These are phyloP conservation scores for Copsychus sechellarum DNA, from an alignment of 2,113 vertebrate species.

Conservation along the genomic window DNA sequence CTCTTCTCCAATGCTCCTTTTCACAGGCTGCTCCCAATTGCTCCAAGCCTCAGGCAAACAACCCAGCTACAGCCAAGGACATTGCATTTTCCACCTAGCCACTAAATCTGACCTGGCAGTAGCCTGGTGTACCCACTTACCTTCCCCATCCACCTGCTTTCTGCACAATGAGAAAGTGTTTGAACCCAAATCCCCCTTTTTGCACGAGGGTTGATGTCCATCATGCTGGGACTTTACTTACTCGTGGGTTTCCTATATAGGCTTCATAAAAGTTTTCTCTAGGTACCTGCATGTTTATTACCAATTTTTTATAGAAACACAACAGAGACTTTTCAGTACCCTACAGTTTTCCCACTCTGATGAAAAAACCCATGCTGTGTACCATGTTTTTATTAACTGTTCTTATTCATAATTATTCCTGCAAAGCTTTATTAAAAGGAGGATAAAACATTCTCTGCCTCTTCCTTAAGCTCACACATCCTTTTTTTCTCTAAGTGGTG, in stretches of 20 bases:
- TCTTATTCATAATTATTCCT: not conserved
- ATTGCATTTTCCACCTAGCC: fast-evolving
- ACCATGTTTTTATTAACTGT: not conserved
- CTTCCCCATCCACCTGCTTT: not conserved
- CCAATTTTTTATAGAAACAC: not conserved
- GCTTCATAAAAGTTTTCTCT: not conserved
- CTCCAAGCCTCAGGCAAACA: fast-evolving
- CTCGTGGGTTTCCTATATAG: not conserved
- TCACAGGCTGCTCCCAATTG: not conserved
- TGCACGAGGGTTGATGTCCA: not conserved
- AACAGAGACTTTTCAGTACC: not conserved
- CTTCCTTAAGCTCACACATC: not conserved
- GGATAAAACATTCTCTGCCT: not conserved
- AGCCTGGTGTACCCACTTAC: fast-evolving
- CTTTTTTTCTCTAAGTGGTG: not conserved
- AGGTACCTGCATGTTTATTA: not conserved
- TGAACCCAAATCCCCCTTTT: not conserved
- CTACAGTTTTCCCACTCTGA: not conserved
- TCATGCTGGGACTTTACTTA: not conserved
- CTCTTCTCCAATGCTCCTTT: not conserved
- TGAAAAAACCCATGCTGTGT: fast-evolving
- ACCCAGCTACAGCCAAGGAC: not conserved
- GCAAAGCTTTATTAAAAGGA: not conserved
- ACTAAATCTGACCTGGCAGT: not conserved
- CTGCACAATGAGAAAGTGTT: not conserved